Evolutionary conservation across 2,888 invertebrate genomes (phyloP), one percentile per base, ranked within the genome.

Genomic region (Drosophila mulleri): DNA sequence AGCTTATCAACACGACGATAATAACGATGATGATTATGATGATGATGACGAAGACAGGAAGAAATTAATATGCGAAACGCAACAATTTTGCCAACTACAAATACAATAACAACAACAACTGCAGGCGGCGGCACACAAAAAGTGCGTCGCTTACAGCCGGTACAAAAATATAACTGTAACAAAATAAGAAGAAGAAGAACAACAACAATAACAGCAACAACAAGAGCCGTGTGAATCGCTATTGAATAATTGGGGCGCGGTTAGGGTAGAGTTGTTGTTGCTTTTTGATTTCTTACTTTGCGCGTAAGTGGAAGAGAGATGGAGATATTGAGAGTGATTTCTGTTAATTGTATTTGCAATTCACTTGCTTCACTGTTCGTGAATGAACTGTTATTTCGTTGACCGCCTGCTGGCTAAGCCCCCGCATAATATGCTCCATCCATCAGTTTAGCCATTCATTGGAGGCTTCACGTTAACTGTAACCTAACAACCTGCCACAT

Each of bases 51-150:
- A 80, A 80, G 83, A 78, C 76, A 78, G 82, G 80, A 82, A 80
- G 81, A 88, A 83, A 89, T 89, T 82, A 88, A 85, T 77, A 85
- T 81, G 87, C 88, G 83, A 90, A 89, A 90, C 82, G 90, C 90
- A 90, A 90, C 90, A 90, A 90, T 90, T 90, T 89, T 83, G 60
- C 87, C 89, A 88, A 80, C 80, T 74, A 87, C 75, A 79, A 53
- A 53, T 72, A 61, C 48, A 23, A n/a, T n/a, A n/a, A 23, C 20
- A 70, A 66, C 66, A 72, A 70, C 61, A 65, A 23, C 60, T 57
- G 56, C 53, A 63, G 54, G 59, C 78, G 65, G 50, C 50, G 45
- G 42, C 42, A 66, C 71, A 66, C 47, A 68, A 75, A 70, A 78
- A 83, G 72, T 85, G 75, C 81, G 65, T 68, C 67, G 70, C 75